These are phyloP conservation scores for Bradypodion ventrale DNA, from an alignment of 2,797 vertebrate genomes.

Conservation along the genomic window DNA sequence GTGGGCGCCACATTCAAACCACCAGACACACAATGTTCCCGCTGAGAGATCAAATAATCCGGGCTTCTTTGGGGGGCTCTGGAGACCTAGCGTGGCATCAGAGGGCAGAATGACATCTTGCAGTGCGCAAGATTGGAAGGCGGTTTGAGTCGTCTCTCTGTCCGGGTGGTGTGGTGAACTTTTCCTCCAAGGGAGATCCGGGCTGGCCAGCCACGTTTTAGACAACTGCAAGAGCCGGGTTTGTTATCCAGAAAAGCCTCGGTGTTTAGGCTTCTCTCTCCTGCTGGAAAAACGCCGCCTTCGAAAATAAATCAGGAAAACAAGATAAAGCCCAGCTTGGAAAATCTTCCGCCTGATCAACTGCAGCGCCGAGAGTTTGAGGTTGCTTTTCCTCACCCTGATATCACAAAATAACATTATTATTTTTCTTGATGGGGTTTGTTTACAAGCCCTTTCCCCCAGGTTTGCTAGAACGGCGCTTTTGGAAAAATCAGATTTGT, in stretches of 20 bases:
- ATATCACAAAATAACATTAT: too few relatives aligned
- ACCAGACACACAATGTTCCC: conserved; percentile 66
- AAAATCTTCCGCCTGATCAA: not conserved
- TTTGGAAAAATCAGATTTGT: too few relatives aligned
- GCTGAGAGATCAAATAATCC: conserved; percentile 61
- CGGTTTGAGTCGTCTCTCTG: conserved; percentile 39
- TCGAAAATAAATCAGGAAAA: not conserved
- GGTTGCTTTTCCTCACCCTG: too few relatives aligned
- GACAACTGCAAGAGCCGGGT: rapidly evolving
- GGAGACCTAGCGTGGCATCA: conserved; percentile 56
- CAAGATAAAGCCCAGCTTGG: not conserved
- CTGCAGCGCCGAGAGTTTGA: too few relatives aligned
- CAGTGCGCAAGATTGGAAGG: not conserved
- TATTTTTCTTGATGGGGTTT: too few relatives aligned
- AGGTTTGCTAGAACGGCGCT: too few relatives aligned
- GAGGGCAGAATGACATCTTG: conserved; percentile 67
- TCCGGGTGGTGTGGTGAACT: conserved; percentile 49
- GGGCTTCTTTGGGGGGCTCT: conserved; percentile 58
- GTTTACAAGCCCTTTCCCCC: too few relatives aligned
- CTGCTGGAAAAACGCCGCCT: not conserved
- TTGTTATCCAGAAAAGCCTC: not conserved
- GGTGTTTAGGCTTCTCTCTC: rapidly evolving
- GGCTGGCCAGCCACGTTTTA: not conserved
- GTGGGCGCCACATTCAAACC: conserved; percentile 58
- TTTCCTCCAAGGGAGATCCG: conserved; percentile 28